Base-by-base conservation (phyloP, 2,888 invertebrate species). In the Andricus quercusramuli region DNA sequence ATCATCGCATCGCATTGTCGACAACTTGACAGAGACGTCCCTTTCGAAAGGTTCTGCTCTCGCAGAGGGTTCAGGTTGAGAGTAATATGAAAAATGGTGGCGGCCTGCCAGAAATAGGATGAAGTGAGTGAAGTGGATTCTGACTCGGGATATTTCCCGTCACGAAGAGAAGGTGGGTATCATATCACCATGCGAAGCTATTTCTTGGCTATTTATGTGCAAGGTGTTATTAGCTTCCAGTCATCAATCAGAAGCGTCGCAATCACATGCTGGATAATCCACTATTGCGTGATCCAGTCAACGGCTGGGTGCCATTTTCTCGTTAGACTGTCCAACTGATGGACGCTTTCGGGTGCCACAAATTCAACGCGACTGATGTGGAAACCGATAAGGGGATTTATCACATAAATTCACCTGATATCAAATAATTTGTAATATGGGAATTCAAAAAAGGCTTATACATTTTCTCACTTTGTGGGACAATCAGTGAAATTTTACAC, bases 31-130 rank as follows among this genome's bases (percentile, higher is more conserved):
- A 82, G 56, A n/a, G 29, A 56, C 29, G 56, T 74, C 32, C 74
- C 56, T 74, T 74, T 59, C 15, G 74, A 37, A 74, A 74, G 56
- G 74, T 32, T 29, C 56, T 37, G 51, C 11, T 37, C 29, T 74
- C n/a, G 32, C n/a, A 56, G 56, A 29, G 56, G 74, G 74, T 56
- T 56, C 56, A 59, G 32, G 56, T 5, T 5, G 37, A 37, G 37
- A n/a, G 20, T 56, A 80, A 80, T 82, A 83, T 84, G 84, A 84
- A 84, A 84, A 83, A 84, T 82, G 83, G 80, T 82, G 77, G 77
- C 81, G 82, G 83, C 77, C 84, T 81, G 78, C 68, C 66, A 47
- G 79, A 77, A 79, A 74, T 80, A 78, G 56, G 74, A 29, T 59
- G 74, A 74, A 74, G 74, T 74, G 74, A 74, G 51, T 59, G 74